phyloP scores from a whole-genome alignment of 2,888 invertebrate genomes.

The Synergus gifuensis region DNA sequence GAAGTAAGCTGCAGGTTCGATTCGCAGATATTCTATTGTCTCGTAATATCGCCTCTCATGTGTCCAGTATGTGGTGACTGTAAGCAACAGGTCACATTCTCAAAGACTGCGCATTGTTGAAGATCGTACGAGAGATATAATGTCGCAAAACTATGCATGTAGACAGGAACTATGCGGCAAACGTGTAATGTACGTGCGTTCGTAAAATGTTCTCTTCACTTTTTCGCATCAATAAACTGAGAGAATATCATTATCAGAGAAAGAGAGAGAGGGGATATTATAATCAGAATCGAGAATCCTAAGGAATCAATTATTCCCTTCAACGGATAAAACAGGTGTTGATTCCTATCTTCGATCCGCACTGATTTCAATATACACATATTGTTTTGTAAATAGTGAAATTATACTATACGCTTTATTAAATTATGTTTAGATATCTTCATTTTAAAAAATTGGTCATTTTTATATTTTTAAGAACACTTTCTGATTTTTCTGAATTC shows the following conservation, averaged over 20 bases:
- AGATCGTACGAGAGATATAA: constrained; percentile 38
- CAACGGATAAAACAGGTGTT: neutral
- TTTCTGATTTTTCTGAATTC: neutral
- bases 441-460: neutral
- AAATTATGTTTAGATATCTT: neutral
- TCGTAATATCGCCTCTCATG: constrained; percentile 14
- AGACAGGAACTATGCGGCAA: neutral
- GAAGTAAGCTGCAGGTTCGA: constrained; percentile 33
- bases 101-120: constrained; percentile 12
- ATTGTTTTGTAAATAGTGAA: neutral
- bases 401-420: neutral
- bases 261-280: neutral
- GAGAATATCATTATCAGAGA: neutral
- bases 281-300: neutral
- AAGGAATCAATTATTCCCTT: neutral
- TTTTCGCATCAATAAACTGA: constrained; percentile 5
- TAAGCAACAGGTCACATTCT: constrained; percentile 27
- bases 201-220: neutral
- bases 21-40: constrained; percentile 36
- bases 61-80: constrained; percentile 3
- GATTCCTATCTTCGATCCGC: neutral
- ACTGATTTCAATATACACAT: neutral
- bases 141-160: constrained; percentile 25
- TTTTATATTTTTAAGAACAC: neutral
- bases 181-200: constrained; percentile 1